phyloP scores from a whole-genome alignment of 1,140 invertebrate genomes.

The Papilio aristodemus region DNA sequence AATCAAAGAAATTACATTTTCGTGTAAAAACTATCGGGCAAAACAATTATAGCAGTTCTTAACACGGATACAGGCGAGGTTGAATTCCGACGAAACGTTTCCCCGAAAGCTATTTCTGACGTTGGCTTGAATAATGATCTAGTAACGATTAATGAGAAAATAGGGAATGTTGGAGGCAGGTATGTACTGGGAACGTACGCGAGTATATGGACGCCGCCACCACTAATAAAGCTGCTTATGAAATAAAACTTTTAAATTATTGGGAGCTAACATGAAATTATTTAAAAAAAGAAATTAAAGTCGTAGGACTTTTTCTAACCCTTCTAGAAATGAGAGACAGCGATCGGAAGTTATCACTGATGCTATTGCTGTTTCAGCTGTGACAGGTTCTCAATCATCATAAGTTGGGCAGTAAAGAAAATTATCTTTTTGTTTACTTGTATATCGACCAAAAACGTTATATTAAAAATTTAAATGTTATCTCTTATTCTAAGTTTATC shows the following conservation, averaged over 20 bases:
- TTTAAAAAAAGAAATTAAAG: too few species aligned
- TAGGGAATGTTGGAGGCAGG: constrained; percentile 14
- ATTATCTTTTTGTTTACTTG: too few species aligned
- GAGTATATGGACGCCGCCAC: background rate
- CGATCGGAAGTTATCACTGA: too few species aligned
- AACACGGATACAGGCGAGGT: constrained; percentile 20
- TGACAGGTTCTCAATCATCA: too few species aligned
- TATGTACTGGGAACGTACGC: constrained; percentile 7
- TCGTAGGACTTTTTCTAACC: too few species aligned
- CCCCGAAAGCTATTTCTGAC: constrained; percentile 28
- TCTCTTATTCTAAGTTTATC: too few species aligned
- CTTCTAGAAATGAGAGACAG: too few species aligned
- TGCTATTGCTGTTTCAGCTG: too few species aligned
- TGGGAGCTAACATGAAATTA: too few species aligned
- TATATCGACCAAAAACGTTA: too few species aligned
- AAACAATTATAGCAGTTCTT: constrained; percentile 24
- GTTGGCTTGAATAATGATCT: constrained; percentile 30
- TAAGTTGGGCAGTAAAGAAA: too few species aligned
- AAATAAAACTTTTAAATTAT: background rate
- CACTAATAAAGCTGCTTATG: background rate
- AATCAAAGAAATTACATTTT: background rate
- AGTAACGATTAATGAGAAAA: constrained; percentile 28
- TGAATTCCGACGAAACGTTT: constrained; percentile 27
- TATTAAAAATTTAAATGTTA: too few species aligned
- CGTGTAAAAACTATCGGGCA: background rate